phyloP scores from a whole-genome alignment of 2,113 vertebrate genomes.

The Neogobius melanostomus region DNA sequence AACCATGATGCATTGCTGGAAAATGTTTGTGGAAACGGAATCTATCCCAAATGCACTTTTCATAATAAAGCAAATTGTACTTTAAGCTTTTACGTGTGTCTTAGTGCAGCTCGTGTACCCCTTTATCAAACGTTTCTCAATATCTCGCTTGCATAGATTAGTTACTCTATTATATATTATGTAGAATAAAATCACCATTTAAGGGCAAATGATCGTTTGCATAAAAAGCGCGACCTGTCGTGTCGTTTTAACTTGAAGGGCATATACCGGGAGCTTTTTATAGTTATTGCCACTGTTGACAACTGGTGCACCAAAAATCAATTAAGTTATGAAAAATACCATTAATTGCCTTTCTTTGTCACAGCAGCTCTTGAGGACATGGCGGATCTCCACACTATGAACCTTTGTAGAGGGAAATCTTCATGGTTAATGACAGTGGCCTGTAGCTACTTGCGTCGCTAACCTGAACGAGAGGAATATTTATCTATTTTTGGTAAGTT shows the following conservation, averaged over 20 bases:
- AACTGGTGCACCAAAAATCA: slow-evolving; percentile 74
- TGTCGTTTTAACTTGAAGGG: slow-evolving; percentile 52
- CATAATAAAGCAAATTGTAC: slow-evolving; percentile 43
- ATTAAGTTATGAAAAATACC: slow-evolving; percentile 83
- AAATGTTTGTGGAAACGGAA: slow-evolving; percentile 64
- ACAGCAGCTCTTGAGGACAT: slow-evolving; percentile 71
- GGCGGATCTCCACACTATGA: slow-evolving; percentile 68
- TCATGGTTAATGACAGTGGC: slow-evolving; percentile 15
- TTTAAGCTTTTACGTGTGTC: slow-evolving; percentile 11
- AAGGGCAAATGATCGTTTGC: too few relatives aligned
- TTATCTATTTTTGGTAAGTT: slow-evolving; percentile 70
- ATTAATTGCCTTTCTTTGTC: slow-evolving; percentile 83
- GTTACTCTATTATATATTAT: too few relatives aligned
- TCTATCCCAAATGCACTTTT: slow-evolving; percentile 38
- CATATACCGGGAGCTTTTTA: not conserved
- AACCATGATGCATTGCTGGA: slow-evolving; percentile 35
- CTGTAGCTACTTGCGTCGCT: slow-evolving; percentile 10
- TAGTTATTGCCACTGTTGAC: slow-evolving; percentile 23
- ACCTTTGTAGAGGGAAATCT: slow-evolving; percentile 26
- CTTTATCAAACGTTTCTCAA: not conserved
- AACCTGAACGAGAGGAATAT: slow-evolving; percentile 44
- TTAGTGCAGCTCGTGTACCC: too few relatives aligned
- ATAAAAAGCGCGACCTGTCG: not conserved
- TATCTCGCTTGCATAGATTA: too few relatives aligned
- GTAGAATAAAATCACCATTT: too few relatives aligned